Conservation (phyloP, 2,888 invertebrate species). For the Drosophila pegasa region DNA sequence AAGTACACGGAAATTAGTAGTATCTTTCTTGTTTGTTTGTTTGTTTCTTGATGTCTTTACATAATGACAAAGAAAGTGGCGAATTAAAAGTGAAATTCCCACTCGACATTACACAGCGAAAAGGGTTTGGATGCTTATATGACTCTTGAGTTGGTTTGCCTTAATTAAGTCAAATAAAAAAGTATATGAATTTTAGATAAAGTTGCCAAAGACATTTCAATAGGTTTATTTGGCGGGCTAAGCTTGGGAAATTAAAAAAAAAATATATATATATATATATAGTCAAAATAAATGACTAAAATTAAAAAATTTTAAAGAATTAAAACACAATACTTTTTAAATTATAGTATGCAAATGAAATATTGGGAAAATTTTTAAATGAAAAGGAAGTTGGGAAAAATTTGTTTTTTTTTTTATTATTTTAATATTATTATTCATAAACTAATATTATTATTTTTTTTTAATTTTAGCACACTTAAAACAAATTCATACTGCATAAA, state of each 20-base stretch:
- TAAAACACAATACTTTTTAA: too few relatives aligned
- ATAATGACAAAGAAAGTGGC: conserved; percentile 58
- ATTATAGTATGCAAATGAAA: too few relatives aligned
- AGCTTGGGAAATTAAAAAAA: background rate
- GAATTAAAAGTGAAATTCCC: conserved; percentile 66
- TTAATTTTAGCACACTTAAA: background rate
- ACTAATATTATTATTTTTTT: too few relatives aligned
- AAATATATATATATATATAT: background rate
- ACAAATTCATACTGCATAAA: too few relatives aligned
- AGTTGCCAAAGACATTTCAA: background rate
- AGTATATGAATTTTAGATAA: background rate
- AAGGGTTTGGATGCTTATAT: background rate
- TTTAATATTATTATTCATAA: too few relatives aligned
- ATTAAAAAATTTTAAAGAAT: background rate
- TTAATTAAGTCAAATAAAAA: background rate
- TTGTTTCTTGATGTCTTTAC: conserved; percentile 14
- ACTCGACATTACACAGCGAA: conserved; percentile 2
- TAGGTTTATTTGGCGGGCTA: background rate
- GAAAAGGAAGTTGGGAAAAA: background rate
- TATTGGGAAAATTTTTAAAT: too few relatives aligned
- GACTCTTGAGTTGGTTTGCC: background rate
- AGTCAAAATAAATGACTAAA: too few relatives aligned
- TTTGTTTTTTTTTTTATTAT: too few relatives aligned
- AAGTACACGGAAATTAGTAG: conserved; percentile 20
- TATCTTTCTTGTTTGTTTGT: conserved; percentile 4